Conservation (phyloP, 1,140 invertebrate species). For the Doryteuthis pealeii region DNA sequence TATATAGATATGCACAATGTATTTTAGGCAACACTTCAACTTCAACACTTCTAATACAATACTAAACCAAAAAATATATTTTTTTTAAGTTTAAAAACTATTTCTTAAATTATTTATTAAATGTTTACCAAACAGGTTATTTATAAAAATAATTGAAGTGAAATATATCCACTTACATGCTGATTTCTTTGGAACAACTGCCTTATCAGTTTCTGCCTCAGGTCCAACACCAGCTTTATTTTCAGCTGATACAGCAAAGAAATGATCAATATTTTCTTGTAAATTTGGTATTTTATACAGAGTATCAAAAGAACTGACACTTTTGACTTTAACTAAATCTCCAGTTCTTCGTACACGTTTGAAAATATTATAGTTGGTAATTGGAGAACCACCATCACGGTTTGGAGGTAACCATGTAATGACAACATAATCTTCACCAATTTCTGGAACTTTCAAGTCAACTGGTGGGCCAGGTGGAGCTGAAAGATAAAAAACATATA, state of each 20-base stretch:
- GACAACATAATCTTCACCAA: constrained; percentile 91
- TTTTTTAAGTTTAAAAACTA: too few species aligned
- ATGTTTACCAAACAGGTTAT: too few species aligned
- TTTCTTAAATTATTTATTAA: too few species aligned
- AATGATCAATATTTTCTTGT: constrained; percentile 65
- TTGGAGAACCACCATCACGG: constrained; percentile 83
- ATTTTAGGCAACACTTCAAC: too few species aligned
- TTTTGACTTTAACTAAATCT: constrained; percentile 57
- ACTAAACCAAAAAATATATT: too few species aligned
- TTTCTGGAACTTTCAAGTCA: constrained; percentile 84
- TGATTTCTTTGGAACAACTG: constrained; percentile 79
- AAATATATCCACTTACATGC: constrained; percentile 64
- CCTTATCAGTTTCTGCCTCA: constrained; percentile 84
- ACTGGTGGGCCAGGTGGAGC: constrained; percentile 80
- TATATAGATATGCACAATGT: too few species aligned
- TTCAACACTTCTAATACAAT: too few species aligned
- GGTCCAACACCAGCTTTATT: constrained; percentile 96
- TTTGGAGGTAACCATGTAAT: constrained; percentile 80
- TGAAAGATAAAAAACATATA: constrained; percentile 66
- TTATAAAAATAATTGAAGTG: too few species aligned
- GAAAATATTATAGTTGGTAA: constrained; percentile 95
- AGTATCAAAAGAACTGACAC: constrained; percentile 24
- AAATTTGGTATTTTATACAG: constrained; percentile 32
- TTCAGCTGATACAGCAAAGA: constrained; percentile 91
- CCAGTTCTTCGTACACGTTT: constrained; percentile 68